A percentile compares a stretch with the other conserved stretches of the same genome.
Evolutionary conservation across 2,797 vertebrate genomes (phyloP).

Genomic region (Lepus oiostolus): DNA sequence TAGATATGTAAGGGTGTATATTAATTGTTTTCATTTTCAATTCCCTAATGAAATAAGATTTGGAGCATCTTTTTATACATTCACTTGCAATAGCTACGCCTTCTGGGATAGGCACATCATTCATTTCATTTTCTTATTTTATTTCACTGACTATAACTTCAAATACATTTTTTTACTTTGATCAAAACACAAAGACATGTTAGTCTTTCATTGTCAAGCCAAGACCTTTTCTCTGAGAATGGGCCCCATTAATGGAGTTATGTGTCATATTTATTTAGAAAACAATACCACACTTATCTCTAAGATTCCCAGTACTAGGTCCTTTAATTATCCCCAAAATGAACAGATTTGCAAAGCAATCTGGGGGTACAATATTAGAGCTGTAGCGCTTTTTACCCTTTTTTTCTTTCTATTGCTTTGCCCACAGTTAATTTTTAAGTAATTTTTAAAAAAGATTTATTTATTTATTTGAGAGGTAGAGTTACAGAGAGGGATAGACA

Average conservation of each 20-base stretch:
- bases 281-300: neutral
- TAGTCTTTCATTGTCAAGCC: neutral
- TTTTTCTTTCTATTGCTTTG: neutral
- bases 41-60: constrained; percentile 1
- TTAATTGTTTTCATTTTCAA: neutral
- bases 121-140: constrained; percentile 11
- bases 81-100: neutral
- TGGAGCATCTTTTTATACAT: neutral
- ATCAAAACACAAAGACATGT: neutral
- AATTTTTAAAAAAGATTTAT: neutral
- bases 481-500: too few species aligned
- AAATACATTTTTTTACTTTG: constrained; percentile 30
- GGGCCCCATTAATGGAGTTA: neutral
- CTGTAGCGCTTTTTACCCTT: neutral
- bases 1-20: neutral
- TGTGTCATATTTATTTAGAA: neutral
- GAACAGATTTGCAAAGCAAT: constrained; percentile 1
- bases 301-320: constrained; percentile 23
- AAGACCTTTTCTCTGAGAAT: constrained; percentile 7
- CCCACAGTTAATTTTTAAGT: neutral
- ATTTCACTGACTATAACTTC: neutral
- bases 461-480: too few species aligned
- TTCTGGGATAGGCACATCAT: neutral
- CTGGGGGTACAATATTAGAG: constrained; percentile 29
- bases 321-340: neutral